phyloP scores from a whole-genome alignment of 2,888 invertebrate species.

The Trichopria drosophilae region DNA sequence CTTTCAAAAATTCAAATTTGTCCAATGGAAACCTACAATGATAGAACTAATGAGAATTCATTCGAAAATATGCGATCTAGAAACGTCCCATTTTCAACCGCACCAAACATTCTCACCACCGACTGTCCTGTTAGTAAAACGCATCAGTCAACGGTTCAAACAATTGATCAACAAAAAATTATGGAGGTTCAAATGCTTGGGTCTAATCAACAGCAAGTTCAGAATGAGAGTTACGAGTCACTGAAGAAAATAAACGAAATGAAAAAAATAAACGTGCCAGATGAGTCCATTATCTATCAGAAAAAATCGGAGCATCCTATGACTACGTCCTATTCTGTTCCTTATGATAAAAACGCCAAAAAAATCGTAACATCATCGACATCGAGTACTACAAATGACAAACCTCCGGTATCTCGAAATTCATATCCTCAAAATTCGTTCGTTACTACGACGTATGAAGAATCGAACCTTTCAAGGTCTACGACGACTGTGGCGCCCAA shows the following conservation, averaged over 20 bases:
- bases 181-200: constrained; percentile 11
- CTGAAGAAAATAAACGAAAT: constrained; percentile 3
- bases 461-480: constrained; percentile 44
- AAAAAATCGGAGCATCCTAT: constrained; percentile 42
- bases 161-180: constrained; percentile 33
- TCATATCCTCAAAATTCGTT: constrained; percentile 43
- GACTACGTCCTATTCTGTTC: constrained; percentile 35
- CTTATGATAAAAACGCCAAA: constrained; percentile 43
- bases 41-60: constrained; percentile 33
- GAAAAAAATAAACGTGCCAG: constrained; percentile 10
- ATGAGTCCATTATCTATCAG: constrained; percentile 39
- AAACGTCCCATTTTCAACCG: constrained; percentile 10
- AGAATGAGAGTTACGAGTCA: constrained; percentile 4
- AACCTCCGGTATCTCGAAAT: constrained; percentile 33
- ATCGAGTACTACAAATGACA: constrained; percentile 36
- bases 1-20: constrained; percentile 34
- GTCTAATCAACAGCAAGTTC: constrained; percentile 7
- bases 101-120: constrained; percentile 16
- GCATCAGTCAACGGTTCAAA: constrained; percentile 20
- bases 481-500: constrained; percentile 54
- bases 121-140: constrained; percentile 17
- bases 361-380: constrained; percentile 31
- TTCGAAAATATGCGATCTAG: constrained; percentile 31
- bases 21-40: constrained; percentile 33
- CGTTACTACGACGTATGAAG: constrained; percentile 48